phyloP scores from a whole-genome alignment of 2,888 invertebrate genomes.

The Drosophila dives region DNA sequence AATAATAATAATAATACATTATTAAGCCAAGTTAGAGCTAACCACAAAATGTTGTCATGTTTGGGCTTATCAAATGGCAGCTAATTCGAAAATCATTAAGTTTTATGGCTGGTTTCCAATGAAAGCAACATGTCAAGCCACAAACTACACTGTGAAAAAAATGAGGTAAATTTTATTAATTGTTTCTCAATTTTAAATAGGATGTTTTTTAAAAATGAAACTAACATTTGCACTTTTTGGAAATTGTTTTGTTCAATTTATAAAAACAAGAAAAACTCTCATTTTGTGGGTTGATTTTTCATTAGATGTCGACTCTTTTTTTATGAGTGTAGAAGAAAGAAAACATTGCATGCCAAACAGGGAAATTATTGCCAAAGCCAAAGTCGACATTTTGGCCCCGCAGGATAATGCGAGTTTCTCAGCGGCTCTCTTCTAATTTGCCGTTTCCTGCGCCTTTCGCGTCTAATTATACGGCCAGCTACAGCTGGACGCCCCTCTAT shows the following conservation, averaged over 20 bases:
- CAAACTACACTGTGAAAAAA: neutral
- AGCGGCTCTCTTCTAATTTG: conserved; percentile 64
- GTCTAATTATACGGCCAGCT: conserved; percentile 61
- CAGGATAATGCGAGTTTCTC: conserved; percentile 68
- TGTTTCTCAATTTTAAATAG: no score
- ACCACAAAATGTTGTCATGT: conserved; percentile 38
- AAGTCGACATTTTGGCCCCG: conserved; percentile 44
- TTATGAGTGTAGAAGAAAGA: neutral
- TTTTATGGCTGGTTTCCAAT: conserved; percentile 71
- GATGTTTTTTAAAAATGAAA: no score
- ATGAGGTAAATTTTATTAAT: neutral
- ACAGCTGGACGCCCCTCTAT: conserved; percentile 17
- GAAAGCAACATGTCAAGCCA: conserved; percentile 42
- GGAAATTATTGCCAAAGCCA: conserved; percentile 53
- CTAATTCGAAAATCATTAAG: conserved; percentile 73
- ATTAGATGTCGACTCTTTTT: neutral
- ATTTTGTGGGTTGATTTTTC: no score
- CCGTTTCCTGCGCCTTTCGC: conserved; percentile 73
- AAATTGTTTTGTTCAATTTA: neutral
- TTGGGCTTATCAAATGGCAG: conserved; percentile 51
- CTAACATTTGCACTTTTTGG: no score
- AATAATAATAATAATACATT: conserved; percentile 32
- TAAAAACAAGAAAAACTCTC: neutral
- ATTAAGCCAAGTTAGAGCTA: conserved; percentile 5
- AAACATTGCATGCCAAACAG: conserved; percentile 46